These are phyloP conservation scores for Arnoldichthys spilopterus DNA, from an alignment of 2,797 vertebrate genomes.

Conservation along the genomic window DNA sequence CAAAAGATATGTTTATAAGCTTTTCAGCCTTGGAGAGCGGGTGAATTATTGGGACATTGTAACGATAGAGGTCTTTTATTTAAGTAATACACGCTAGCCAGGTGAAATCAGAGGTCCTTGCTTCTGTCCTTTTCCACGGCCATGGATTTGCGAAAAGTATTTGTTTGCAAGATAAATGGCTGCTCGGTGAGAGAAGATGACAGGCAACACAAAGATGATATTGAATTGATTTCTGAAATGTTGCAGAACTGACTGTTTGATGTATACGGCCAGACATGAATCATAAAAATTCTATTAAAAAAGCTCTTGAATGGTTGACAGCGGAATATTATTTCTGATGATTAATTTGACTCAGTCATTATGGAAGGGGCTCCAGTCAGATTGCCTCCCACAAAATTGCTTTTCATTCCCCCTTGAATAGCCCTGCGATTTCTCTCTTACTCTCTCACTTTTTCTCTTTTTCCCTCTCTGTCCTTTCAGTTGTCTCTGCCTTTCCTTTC, in stretches of 20 bases:
- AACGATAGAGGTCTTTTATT: conserved; percentile 50
- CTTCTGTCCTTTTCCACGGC: conserved; percentile 65
- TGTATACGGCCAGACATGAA: conserved; percentile 88
- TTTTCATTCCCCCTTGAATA: conserved; percentile 92
- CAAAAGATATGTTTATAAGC: conserved; percentile 31
- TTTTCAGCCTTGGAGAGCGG: conserved; percentile 41
- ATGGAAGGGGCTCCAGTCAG: conserved; percentile 89
- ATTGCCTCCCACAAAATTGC: conserved; percentile 88
- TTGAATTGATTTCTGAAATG: conserved; percentile 93
- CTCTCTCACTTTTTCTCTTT: conserved; percentile 39
- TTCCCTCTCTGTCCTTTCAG: conserved; percentile 33
- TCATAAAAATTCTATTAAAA: conserved; percentile 97
- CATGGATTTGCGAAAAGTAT: conserved; percentile 81
- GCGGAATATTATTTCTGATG: conserved; percentile 92
- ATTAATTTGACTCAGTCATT: conserved; percentile 96
- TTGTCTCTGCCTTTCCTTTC: conserved; percentile 29
- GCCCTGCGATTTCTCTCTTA: conserved; percentile 71
- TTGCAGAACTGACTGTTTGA: conserved; percentile 88
- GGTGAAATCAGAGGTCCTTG: conserved; percentile 61
- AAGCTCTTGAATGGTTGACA: conserved; percentile 90
- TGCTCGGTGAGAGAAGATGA: conserved; percentile 79
- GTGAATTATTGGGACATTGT: conserved; percentile 47
- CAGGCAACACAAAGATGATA: conserved; percentile 90
- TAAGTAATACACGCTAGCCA: conserved; percentile 50
- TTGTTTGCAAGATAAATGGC: conserved; percentile 86